Percentiles rank a stretch among this genome's conserved stretches.
Conservation (phyloP, 2,797 vertebrate species). For the Thripadectes ignobilis region DNA sequence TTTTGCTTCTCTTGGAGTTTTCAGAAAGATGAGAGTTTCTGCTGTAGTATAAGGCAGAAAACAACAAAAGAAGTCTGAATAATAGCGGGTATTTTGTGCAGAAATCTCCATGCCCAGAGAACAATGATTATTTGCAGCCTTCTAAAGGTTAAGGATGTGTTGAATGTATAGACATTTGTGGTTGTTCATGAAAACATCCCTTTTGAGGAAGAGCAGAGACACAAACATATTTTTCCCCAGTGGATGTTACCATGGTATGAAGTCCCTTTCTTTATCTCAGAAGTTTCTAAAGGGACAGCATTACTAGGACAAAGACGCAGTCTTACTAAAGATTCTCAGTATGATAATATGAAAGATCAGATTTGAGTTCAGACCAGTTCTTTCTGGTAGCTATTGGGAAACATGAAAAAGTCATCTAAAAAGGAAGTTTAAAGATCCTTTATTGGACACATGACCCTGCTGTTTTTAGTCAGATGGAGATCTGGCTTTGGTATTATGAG, state of each 20-base stretch:
- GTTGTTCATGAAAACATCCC: neutral
- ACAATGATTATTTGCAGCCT: neutral
- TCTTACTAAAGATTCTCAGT: neutral
- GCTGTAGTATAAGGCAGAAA: constrained; percentile 15
- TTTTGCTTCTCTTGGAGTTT: constrained; percentile 35
- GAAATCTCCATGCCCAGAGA: constrained; percentile 6
- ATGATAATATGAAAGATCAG: neutral
- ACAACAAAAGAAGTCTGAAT: neutral
- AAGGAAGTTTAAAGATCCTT: neutral
- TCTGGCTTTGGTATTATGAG: neutral
- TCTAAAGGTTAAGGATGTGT: constrained; percentile 19
- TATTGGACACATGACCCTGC: neutral
- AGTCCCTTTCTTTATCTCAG: neutral
- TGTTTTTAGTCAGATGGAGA: neutral
- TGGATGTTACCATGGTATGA: neutral
- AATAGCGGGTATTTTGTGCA: neutral
- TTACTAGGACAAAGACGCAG: neutral
- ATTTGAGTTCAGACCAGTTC: neutral
- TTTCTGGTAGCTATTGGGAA: neutral
- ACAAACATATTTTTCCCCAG: neutral
- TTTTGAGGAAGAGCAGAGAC: neutral
- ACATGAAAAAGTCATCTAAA: neutral
- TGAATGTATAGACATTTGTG: neutral
- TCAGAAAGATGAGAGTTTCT: neutral
- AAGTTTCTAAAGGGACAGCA: neutral